phyloP scores from a whole-genome alignment of 2,113 vertebrate species.

The Centrocercus urophasianus region DNA sequence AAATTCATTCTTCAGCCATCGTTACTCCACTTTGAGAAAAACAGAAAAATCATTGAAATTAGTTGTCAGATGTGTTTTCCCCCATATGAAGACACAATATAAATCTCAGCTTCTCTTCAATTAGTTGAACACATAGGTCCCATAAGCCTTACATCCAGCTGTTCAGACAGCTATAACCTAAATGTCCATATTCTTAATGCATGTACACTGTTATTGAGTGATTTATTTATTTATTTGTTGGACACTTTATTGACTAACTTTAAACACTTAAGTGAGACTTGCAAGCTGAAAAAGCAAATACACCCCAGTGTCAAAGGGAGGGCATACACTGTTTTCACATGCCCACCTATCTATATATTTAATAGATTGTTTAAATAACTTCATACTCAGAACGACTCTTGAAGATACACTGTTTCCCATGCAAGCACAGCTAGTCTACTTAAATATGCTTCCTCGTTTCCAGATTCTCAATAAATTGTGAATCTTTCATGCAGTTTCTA shows the following conservation, averaged over 20 bases:
- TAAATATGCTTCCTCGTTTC: background rate
- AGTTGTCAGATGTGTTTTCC: background rate
- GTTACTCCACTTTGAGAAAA: background rate
- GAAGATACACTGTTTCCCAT: background rate
- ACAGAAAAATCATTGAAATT: background rate
- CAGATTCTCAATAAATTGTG: background rate
- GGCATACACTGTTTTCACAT: background rate
- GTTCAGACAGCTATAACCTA: background rate
- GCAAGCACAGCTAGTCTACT: background rate
- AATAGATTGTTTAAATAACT: background rate
- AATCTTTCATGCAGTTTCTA: background rate
- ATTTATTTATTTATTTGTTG: background rate
- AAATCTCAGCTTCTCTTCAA: background rate
- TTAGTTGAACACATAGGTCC: background rate
- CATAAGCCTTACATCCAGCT: background rate
- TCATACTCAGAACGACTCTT: background rate
- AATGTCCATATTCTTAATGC: background rate
- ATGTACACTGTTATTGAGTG: background rate
- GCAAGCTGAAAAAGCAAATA: background rate
- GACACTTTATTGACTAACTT: background rate
- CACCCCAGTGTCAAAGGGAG: background rate
- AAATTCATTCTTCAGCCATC: background rate
- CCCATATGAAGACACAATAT: background rate
- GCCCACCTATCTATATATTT: background rate
- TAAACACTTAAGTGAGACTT: background rate